These are phyloP conservation scores for Chrysemys picta DNA, from an alignment of 2,113 vertebrate genomes.

Conservation along the genomic window DNA sequence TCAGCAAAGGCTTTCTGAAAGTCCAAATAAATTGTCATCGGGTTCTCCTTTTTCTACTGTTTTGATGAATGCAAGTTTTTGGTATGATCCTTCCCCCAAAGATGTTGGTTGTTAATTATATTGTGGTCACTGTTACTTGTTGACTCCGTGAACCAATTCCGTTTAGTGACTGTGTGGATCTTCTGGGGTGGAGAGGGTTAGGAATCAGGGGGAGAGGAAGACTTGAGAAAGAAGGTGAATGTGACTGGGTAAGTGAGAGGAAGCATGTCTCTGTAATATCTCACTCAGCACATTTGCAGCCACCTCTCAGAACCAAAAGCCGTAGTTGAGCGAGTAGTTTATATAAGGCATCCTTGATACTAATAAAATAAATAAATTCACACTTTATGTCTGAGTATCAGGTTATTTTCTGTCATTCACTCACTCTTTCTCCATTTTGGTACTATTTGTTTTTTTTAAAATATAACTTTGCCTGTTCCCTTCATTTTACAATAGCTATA, in stretches of 20 bases:
- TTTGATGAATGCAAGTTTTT: not conserved
- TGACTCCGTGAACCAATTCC: fast-evolving
- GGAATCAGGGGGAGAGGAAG: not conserved
- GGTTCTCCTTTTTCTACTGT: fast-evolving
- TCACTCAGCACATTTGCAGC: fast-evolving
- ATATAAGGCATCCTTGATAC: not conserved
- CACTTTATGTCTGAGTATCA: fast-evolving
- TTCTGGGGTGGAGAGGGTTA: not conserved
- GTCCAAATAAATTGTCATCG: not conserved
- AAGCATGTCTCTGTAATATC: fast-evolving
- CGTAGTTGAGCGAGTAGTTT: not conserved
- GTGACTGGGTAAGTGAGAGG: not conserved
- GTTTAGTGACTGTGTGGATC: not conserved
- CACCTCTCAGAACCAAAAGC: not conserved
- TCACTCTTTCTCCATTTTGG: not conserved
- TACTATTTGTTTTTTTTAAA: not conserved
- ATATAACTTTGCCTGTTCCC: not conserved
- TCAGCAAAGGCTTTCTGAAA: not conserved
- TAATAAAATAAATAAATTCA: not conserved
- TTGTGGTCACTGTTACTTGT: not conserved
- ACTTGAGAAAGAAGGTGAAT: not conserved
- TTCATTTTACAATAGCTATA: slow-evolving; percentile 28
- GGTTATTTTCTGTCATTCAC: not conserved
- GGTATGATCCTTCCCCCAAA: fast-evolving
- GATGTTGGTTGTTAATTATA: fast-evolving